Evolutionary conservation across 2,888 invertebrate genomes (phyloP).

Genomic region (Catotricha subobsoleta): DNA sequence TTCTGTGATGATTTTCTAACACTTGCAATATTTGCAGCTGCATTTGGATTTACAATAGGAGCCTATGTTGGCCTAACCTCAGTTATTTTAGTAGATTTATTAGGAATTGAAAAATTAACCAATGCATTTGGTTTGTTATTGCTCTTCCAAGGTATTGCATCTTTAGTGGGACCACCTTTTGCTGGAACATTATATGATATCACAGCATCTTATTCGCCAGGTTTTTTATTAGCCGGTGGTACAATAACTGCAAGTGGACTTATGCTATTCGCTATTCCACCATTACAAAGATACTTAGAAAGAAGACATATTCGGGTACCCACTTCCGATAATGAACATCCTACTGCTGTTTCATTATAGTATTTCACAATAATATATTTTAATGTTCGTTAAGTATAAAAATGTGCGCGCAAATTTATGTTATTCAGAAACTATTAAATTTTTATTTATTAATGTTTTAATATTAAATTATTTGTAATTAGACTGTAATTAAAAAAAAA

Average conservation of each 20-base stretch:
- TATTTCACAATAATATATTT: no score
- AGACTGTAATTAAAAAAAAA: no score
- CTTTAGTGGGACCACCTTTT: conserved; percentile 79
- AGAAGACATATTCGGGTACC: not conserved
- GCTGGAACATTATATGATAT: conserved; percentile 81
- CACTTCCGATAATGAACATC: no score
- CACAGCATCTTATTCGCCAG: conserved; percentile 60
- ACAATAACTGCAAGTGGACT: conserved; percentile 73
- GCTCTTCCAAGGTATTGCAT: conserved; percentile 86
- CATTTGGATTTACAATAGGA: conserved; percentile 82
- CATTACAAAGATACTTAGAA: conserved; percentile 35
- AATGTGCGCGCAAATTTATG: no score
- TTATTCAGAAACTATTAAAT: no score
- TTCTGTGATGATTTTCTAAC: conserved; percentile 53
- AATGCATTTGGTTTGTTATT: conserved; percentile 86
- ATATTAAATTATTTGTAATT: no score
- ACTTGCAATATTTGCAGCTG: conserved; percentile 55
- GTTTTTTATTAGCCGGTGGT: conserved; percentile 73
- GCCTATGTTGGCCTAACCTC: conserved; percentile 95
- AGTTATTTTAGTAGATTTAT: conserved; percentile 81
- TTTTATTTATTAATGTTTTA: no score
- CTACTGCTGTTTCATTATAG: no score
- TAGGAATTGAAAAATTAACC: conserved; percentile 85
- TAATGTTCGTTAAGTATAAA: no score
- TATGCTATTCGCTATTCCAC: conserved; percentile 70